Evolutionary conservation across 2,888 invertebrate species (phyloP).

Genomic region (Tricholauxania praeusta): DNA sequence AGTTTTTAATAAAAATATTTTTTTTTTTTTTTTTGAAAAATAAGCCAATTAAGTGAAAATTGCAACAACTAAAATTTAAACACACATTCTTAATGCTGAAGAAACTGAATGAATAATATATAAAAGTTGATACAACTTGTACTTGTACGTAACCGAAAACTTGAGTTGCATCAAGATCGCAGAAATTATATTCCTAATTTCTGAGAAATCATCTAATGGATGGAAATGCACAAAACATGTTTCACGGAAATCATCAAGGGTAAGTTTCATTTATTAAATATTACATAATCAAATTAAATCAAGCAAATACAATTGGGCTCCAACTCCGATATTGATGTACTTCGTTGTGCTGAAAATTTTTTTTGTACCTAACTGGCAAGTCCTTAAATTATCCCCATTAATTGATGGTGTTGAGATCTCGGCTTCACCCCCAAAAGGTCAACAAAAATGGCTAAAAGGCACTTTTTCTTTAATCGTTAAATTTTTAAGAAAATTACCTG

Average conservation of each 20-base stretch:
- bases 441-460: no score
- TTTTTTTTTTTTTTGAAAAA: conserved; percentile 37
- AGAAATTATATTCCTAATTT: conserved; percentile 57
- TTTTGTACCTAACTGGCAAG: no score
- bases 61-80: neutral
- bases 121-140: conserved; percentile 20
- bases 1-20: neutral
- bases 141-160: conserved; percentile 10
- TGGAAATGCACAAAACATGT: conserved; percentile 70
- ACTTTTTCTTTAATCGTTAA: no score
- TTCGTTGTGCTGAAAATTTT: no score
- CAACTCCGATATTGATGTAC: no score
- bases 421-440: no score
- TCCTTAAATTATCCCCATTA: no score
- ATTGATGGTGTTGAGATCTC: no score
- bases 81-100: conserved; percentile 34
- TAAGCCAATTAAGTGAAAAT: conserved; percentile 5
- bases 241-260: conserved; percentile 74
- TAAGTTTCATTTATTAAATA: conserved; percentile 50
- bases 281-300: neutral
- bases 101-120: conserved; percentile 25
- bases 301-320: no score
- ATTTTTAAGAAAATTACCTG: no score
- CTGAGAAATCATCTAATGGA: conserved; percentile 69
- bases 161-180: conserved; percentile 45